Percentiles rank a stretch among this genome's conserved stretches.
phyloP scores from a whole-genome alignment of 2,113 vertebrate genomes.

The Smithornis capensis region DNA sequence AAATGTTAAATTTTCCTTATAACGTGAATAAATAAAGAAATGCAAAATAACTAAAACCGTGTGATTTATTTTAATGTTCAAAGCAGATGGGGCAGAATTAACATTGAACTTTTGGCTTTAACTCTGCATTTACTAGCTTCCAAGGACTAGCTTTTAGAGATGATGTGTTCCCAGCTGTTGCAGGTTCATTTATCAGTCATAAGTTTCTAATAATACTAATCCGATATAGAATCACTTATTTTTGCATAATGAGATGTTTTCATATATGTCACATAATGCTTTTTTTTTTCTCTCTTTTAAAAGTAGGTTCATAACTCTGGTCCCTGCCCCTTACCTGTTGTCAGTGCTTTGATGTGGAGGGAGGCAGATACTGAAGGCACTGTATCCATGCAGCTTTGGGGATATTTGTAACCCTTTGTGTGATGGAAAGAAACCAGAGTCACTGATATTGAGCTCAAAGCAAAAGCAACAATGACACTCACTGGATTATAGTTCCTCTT shows the following conservation, averaged over 20 bases:
- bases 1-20: neutral
- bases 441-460: neutral
- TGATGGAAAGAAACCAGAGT: neutral
- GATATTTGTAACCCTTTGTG: neutral
- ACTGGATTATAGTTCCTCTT: neutral
- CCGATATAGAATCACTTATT: neutral
- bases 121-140: neutral
- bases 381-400: neutral
- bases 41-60: neutral
- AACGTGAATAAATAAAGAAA: conserved; percentile 14
- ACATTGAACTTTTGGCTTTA: neutral
- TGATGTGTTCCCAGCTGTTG: neutral
- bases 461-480: neutral
- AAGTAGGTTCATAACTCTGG: fast-evolving
- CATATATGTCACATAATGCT: neutral
- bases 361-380: neutral
- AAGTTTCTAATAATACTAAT: neutral
- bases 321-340: neutral
- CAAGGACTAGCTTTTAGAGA: neutral
- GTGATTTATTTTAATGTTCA: neutral
- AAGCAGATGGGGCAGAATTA: neutral
- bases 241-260: neutral
- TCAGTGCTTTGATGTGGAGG: neutral
- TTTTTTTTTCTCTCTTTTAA: neutral
- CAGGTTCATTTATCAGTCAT: neutral